Percentiles rank a stretch among this genome's conserved stretches.
Conservation (phyloP, 2,797 vertebrate genomes). For the Oreochromis grahami region DNA sequence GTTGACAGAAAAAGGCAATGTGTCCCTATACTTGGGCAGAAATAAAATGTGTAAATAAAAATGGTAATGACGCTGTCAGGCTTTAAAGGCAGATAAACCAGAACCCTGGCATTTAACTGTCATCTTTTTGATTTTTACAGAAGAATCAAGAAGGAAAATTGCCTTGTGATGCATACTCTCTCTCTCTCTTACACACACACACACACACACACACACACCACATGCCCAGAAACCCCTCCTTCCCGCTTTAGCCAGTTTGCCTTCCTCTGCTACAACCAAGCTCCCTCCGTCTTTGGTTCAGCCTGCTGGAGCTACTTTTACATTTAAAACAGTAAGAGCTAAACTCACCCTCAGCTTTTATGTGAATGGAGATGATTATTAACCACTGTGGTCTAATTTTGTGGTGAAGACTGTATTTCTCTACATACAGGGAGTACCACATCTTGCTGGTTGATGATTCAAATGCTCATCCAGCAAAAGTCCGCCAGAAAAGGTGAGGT, state of each 20-base stretch:
- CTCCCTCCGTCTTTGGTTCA: background rate
- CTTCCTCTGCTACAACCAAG: background rate
- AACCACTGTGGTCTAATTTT: background rate
- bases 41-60: background rate
- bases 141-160: background rate
- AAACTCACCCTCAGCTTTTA: background rate
- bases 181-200: background rate
- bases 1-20: background rate
- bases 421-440: background rate
- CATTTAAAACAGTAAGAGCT: background rate
- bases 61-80: background rate
- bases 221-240: constrained; percentile 24
- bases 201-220: background rate
- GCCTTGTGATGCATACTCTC: background rate
- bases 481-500: constrained; percentile 3
- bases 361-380: background rate
- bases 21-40: background rate
- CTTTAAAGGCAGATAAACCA: background rate
- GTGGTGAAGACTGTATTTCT: background rate
- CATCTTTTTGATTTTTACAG: background rate
- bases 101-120: background rate
- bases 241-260: background rate
- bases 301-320: background rate
- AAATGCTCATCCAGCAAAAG: background rate
- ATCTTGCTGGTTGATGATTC: background rate